Evolutionary conservation across 2,888 invertebrate species (phyloP), one percentile per base, ranked within the genome.

Genomic region (Agriopis leucophaearia): DNA sequence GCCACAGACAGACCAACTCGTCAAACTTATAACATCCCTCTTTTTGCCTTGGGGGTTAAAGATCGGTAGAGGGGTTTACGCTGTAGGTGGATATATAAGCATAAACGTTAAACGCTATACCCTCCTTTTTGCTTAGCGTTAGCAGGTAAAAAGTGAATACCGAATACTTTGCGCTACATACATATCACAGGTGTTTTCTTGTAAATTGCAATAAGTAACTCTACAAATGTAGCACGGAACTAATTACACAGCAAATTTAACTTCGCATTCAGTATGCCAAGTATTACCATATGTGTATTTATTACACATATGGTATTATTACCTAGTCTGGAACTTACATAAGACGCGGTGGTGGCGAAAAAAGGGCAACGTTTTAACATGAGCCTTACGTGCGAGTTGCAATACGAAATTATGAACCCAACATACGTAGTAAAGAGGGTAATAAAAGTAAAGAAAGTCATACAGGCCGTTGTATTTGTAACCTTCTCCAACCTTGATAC

Each of bases 401-500:
- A 69, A 72, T 66, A 58, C 42, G 36, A 61, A 73, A 76, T 81
- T 79, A 77, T 62, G 62, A 79, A 71, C 66, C 76, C 58, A 61
- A 66, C 79, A 81, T 78, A 72, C 51, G 51, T 38, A 54, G 16
- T 16, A 13, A 40, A 40, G 66, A 74, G 42, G 69, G 58, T 72
- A 70, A 72, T 72, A 76, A 77, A 73, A 66, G 69, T 64, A 66
- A 71, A 69, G 79, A 83, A 81, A 81, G 80, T 77, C 72, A 70
- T 55, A 71, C 66, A 54, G 56, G 38, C 54, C 50, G 58, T 63
- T 70, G 71, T 61, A 67, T 52, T 35, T 12, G 54, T 55, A 18
- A 74, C 76, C 78, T 74, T 72, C 64, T 64, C 66, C 69, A 75
- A 74, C 81, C 81, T 80, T 83, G 78, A 73, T 80, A 80, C 73